Base-by-base conservation (phyloP, 2,888 invertebrate species). In the Pammene fasciana region DNA sequence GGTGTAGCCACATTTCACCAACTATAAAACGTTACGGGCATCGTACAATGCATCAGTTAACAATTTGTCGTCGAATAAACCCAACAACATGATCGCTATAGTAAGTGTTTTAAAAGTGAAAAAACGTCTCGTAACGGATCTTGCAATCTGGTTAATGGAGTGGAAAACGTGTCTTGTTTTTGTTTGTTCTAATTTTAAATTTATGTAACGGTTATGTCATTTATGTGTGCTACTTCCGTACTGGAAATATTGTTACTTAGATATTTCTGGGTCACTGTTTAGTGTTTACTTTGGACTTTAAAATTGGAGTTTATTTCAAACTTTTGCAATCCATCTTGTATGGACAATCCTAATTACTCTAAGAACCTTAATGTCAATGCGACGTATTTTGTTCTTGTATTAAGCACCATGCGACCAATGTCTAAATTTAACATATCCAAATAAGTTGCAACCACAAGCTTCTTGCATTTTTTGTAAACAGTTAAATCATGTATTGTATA, bases 71-170 rank as follows among this genome's bases (percentile, higher is more conserved):
- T 82, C 87, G 84, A 86, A 75, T 86, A 87, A 86, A 82, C 83
- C 76, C 72, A 79, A 75, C 92, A 89, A 91, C 91, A 92, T 92
- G 92, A 91, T 90, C 87, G 90, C 90, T 73, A 85, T 90, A 82
- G 92, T 92, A 89, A 92, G 92, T 92, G 75, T 73, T 75, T 65
- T 65, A 54, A 59, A 60, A 55, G 70, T 70, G 65, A 60, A 65
- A 68, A 60, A 68, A 68, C 57, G 70, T 70, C 65, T 65, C 70
- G 60, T 60, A 68, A 70, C 65, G 68, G 62, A 50, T 65, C 64
- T 65, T 60, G 70, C 46, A 70, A 60, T 13, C 50, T 26, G 14
- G 67, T 56, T 62, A 48, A 45, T 38, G 18, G 48, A 68, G 68
- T 70, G 70, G 55, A 60, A 65, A 60, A 70, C 13, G 26, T 55